These are phyloP conservation scores for Sporophila hypoxantha DNA, from an alignment of 2,113 vertebrate species.

Conservation along the genomic window DNA sequence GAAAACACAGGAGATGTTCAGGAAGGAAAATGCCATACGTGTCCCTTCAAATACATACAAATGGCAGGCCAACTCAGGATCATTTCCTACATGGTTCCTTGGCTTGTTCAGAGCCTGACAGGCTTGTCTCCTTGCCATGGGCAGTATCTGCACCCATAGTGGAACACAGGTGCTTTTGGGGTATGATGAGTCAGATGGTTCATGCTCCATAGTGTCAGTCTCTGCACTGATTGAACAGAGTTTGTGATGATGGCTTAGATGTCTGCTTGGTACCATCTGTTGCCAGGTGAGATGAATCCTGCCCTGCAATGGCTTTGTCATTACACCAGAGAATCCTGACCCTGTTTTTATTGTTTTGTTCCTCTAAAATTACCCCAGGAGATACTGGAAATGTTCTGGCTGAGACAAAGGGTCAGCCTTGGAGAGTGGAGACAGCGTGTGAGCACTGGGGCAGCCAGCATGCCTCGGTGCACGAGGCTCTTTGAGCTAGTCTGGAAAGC, in stretches of 20 bases:
- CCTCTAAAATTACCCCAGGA: neutral
- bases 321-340: neutral
- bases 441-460: neutral
- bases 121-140: neutral
- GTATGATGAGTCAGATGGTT: neutral
- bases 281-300: neutral
- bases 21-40: neutral
- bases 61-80: neutral
- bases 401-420: neutral
- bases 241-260: neutral
- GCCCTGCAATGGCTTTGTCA: neutral
- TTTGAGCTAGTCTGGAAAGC: neutral
- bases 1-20: neutral
- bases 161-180: neutral
- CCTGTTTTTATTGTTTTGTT: neutral
- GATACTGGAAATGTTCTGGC: neutral
- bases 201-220: neutral
- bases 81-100: neutral
- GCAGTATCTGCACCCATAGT: neutral
- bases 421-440: accelerated
- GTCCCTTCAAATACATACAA: neutral
- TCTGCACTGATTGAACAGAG: neutral
- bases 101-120: neutral
- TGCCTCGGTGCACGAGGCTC: accelerated
- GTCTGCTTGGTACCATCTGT: neutral